These are phyloP conservation scores for Alosa alosa DNA, from an alignment of 2,113 vertebrate species.

Conservation along the genomic window DNA sequence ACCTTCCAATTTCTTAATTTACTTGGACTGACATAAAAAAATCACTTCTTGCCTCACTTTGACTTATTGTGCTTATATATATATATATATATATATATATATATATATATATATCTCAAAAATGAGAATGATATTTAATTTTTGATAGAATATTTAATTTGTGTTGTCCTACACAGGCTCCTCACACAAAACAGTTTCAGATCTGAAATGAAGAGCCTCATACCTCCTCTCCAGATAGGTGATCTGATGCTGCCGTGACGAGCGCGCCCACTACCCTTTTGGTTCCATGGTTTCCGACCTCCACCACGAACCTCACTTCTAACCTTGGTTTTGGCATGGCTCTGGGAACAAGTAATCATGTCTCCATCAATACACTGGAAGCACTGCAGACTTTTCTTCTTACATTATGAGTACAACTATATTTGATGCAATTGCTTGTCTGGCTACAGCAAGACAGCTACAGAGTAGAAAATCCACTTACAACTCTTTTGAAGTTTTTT, in stretches of 20 bases:
- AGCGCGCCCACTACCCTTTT: conserved; percentile 82
- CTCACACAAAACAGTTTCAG: neutral
- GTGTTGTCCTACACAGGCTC: no score
- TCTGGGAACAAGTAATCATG: conserved; percentile 62
- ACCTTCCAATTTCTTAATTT: no score
- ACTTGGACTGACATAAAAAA: no score
- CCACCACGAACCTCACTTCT: conserved; percentile 84
- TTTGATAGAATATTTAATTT: no score
- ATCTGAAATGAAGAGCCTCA: neutral
- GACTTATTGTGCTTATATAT: no score
- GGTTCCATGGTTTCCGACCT: conserved; percentile 83
- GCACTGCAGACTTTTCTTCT: conserved; percentile 64
- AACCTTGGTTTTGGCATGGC: conserved; percentile 80
- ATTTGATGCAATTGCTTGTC: no score
- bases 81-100: no score
- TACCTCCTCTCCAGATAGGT: conserved; percentile 85
- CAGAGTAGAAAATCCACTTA: conserved; percentile 62
- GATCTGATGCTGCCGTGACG: conserved; percentile 87
- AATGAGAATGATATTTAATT: no score
- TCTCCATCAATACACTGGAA: conserved; percentile 84
- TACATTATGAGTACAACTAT: neutral
- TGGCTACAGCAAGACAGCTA: no score
- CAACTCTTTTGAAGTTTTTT: conserved; percentile 83
- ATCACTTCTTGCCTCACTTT: no score
- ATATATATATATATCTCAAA: no score